A percentile compares a stretch with the other conserved stretches of the same genome.
These are phyloP conservation scores for Babyrousa celebensis DNA, from an alignment of 2,797 vertebrate genomes.

Conservation along the genomic window DNA sequence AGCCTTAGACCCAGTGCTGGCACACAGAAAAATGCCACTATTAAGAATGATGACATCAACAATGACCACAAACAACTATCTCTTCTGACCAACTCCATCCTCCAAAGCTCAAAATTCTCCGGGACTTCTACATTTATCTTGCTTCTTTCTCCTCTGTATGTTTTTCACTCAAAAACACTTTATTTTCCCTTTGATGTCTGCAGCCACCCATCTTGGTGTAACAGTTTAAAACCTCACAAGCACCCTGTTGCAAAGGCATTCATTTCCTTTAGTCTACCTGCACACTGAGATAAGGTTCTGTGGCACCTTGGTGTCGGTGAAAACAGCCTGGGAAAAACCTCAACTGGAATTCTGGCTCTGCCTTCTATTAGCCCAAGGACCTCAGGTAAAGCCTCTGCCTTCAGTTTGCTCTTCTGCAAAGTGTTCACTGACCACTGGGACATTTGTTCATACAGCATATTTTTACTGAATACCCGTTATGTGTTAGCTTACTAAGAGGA, in stretches of 20 bases:
- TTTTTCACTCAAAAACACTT: conserved; percentile 46
- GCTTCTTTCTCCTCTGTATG: neutral
- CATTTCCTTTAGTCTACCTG: neutral
- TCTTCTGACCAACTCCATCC: neutral
- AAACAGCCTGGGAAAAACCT: neutral
- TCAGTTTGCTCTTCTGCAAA: conserved; percentile 13
- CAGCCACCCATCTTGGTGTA: neutral
- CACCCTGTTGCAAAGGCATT: neutral
- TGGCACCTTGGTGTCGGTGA: neutral
- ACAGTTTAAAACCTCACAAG: neutral
- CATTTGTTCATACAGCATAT: neutral
- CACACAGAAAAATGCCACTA: neutral
- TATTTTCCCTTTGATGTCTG: neutral
- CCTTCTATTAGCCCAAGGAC: neutral
- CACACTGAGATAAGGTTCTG: neutral
- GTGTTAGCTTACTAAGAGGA: conserved; percentile 26
- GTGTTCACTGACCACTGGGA: neutral
- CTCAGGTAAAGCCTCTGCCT: neutral
- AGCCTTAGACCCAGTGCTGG: neutral
- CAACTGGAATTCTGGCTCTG: neutral
- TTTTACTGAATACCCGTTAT: conserved; percentile 27
- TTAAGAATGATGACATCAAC: neutral
- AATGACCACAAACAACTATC: neutral
- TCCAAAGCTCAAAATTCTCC: neutral
- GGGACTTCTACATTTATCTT: neutral